These are phyloP conservation scores for Hypsopygia costalis DNA, from an alignment of 2,888 invertebrate genomes.

Conservation along the genomic window DNA sequence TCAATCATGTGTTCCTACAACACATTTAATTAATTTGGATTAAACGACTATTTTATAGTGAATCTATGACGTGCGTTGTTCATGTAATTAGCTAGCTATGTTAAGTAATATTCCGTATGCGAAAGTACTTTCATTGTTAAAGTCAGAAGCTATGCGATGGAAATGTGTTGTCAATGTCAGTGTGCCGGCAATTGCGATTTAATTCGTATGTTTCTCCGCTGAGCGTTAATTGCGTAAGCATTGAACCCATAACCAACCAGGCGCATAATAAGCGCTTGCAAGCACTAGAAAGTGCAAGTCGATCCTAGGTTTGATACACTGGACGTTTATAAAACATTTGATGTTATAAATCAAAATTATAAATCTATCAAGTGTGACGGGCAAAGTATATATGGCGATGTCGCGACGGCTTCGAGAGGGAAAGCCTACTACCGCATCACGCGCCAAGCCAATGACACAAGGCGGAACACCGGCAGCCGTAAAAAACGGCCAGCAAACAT, in stretches of 20 bases:
- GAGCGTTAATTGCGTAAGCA: conserved; percentile 45
- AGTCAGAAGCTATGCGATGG: conserved; percentile 40
- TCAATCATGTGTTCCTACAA: too few relatives aligned
- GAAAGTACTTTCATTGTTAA: conserved; percentile 33
- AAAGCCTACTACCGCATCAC: conserved; percentile 63
- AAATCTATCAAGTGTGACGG: conserved; percentile 43
- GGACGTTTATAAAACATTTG: conserved; percentile 27
- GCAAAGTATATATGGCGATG: conserved; percentile 31
- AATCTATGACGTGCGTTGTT: background rate
- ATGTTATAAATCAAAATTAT: conserved; percentile 32
- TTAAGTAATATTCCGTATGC: conserved; percentile 17
- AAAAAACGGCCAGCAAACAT: conserved; percentile 38
- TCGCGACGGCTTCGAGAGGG: conserved; percentile 47
- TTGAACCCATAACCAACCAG: conserved; percentile 35
- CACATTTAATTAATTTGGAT: too few relatives aligned
- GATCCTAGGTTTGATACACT: conserved; percentile 24
- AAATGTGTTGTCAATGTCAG: conserved; percentile 49
- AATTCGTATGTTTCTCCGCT: conserved; percentile 53
- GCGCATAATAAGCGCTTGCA: conserved; percentile 37
- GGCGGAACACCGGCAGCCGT: conserved; percentile 48
- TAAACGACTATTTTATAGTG: background rate
- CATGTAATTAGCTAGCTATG: background rate
- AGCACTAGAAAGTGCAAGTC: conserved; percentile 52
- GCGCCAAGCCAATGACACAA: conserved; percentile 62
- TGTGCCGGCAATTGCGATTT: conserved; percentile 48